Base-by-base conservation (phyloP, 2,888 invertebrate genomes). In the Alloscopus bannaensis region DNA sequence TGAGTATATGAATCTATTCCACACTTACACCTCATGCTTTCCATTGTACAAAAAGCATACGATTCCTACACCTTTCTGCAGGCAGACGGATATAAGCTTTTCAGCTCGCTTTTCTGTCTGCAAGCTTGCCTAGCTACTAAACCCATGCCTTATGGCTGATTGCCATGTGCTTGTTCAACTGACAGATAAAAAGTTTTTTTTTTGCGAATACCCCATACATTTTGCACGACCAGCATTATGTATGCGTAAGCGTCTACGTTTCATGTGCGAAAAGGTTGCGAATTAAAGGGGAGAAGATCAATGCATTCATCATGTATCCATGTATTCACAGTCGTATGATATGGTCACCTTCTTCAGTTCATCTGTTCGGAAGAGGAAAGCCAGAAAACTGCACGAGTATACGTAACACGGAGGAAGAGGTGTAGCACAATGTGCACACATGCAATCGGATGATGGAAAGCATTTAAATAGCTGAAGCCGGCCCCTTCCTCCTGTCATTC, bases 401-500 rank as follows among this genome's bases (percentile, higher is more conserved):
- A n/a, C n/a, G n/a, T n/a, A n/a, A n/a, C n/a, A n/a, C n/a, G n/a
- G n/a, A n/a, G n/a, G n/a, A n/a, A n/a, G n/a, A n/a, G n/a, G n/a
- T 45, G 45, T 36, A 13, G 6, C n/a, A 45, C n/a, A 45, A 22
- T 52, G 24, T 52, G 24, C n/a, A 6, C 24, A 24, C 52, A 73
- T 65, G 29, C 24, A 31, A 52, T 73, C 72, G 64, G 29, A 55
- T 29, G 47, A 11, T 22, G 13, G 29, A 36, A 45, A 64, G 31
- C 64, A 57, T 65, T 73, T 73, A 73, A 73, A 73, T 73, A 73
- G 72, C 72, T 45, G 55, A 55, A 29, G 29, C 65, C 72, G 64
- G 64, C 31, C 22, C 45, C 26, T 4, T 6, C 28, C 16, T 31
- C n/a, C 72, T 73, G 72, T 73, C 72, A 73, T 73, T 73, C 28